Conservation (phyloP, 30 jellyfish, hydroid and myxozoan species). For the Aurelia sp. region DNA sequence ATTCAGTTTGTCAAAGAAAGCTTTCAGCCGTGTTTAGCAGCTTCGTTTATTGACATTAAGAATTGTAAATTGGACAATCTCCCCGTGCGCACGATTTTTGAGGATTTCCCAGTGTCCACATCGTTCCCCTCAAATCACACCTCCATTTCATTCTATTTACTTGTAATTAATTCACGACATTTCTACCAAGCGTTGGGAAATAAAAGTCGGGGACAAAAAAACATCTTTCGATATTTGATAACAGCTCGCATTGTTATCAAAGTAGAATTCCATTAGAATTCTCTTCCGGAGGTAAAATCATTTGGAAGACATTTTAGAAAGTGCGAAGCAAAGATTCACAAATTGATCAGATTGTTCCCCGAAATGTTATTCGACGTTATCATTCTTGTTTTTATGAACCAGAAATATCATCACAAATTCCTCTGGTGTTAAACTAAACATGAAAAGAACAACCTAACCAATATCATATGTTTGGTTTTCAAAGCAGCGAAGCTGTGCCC, state of each 20-base stretch:
- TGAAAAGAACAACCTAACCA: neutral
- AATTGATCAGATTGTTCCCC: neutral
- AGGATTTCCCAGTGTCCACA: too few species aligned
- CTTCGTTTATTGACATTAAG: conserved; percentile 14
- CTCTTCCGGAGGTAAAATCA: neutral
- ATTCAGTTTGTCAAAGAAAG: conserved; percentile 44
- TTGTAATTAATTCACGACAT: too few species aligned
- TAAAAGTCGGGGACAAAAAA: too few species aligned
- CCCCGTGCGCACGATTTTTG: too few species aligned
- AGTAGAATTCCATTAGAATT: neutral
- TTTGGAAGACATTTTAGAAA: too few species aligned
- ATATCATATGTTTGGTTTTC: neutral
- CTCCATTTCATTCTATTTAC: too few species aligned
- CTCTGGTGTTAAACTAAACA: neutral
- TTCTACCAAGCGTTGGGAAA: too few species aligned
- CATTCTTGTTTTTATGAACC: neutral
- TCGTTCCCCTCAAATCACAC: too few species aligned
- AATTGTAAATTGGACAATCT: too few species aligned
- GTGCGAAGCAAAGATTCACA: neutral
- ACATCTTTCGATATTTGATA: too few species aligned
- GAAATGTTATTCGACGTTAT: neutral
- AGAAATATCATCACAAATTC: neutral
- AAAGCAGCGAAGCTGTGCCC: conserved; percentile 7
- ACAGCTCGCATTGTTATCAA: too few species aligned
- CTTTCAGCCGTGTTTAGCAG: conserved; percentile 37